Evolutionary conservation across 2,797 vertebrate genomes (phyloP).

Genomic region (Chlorospingus flavigularis): DNA sequence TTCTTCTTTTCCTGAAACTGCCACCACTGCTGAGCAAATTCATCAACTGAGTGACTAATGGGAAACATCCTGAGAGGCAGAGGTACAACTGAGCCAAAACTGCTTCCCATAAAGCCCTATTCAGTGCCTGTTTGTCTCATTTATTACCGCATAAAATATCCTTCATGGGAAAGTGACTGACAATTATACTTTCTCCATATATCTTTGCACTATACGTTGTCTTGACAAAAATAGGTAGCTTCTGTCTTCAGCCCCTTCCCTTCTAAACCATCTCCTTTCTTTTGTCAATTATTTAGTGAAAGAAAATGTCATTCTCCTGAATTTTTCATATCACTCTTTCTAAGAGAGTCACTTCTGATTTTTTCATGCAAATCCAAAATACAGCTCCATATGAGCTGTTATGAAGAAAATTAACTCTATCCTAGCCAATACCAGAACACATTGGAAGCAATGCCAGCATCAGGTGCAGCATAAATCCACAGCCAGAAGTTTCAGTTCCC

Average conservation of each 20-base stretch:
- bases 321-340: neutral
- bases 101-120: constrained; percentile 48
- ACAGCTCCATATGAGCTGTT: neutral
- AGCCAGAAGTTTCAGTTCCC: neutral
- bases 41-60: constrained; percentile 59
- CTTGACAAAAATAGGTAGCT: constrained; percentile 28
- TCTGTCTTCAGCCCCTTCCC: neutral
- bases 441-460: neutral
- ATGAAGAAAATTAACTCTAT: neutral
- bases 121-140: constrained; percentile 61
- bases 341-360: neutral
- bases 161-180: constrained; percentile 55
- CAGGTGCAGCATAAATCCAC: neutral
- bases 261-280: neutral
- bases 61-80: constrained; percentile 40
- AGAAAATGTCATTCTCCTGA: neutral
- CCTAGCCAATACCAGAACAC: neutral
- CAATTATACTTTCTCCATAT: constrained; percentile 49
- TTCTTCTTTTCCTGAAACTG: constrained; percentile 53
- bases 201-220: neutral
- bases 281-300: neutral
- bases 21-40: constrained; percentile 57
- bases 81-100: constrained; percentile 49
- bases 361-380: neutral
- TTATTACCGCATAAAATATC: constrained; percentile 58